phyloP scores from a whole-genome alignment of 2,113 vertebrate genomes.

The Daphoenositta chrysoptera region DNA sequence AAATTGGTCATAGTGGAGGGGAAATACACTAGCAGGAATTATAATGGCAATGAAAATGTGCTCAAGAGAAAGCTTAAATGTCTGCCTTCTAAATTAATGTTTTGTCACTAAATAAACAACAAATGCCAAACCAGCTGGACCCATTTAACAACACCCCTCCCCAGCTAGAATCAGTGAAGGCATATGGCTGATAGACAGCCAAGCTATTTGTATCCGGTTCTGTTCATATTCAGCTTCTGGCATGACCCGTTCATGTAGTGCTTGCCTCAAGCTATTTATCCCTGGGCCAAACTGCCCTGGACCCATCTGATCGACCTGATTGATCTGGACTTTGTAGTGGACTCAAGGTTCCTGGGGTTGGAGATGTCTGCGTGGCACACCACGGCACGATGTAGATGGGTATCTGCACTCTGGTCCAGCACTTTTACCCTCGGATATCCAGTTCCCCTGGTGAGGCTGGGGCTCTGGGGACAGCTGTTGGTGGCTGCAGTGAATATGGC shows the following conservation, averaged over 20 bases:
- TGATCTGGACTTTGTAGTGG: neutral
- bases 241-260: neutral
- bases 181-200: neutral
- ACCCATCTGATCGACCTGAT: neutral
- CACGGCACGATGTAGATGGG: neutral
- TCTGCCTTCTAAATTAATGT: neutral
- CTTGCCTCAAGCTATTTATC: neutral
- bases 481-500: neutral
- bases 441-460: neutral
- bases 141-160: neutral
- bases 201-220: neutral
- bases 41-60: neutral
- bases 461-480: neutral
- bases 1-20: neutral
- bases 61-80: neutral
- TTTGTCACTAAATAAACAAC: slow-evolving; percentile 15
- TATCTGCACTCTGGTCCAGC: neutral
- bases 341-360: neutral
- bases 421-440: neutral
- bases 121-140: neutral
- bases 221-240: neutral
- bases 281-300: neutral
- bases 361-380: neutral
- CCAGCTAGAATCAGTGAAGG: neutral
- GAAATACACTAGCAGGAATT: neutral